These are phyloP conservation scores for Meloidogyne floridensis DNA, from an alignment of 1,140 invertebrate genomes.

Conservation along the genomic window DNA sequence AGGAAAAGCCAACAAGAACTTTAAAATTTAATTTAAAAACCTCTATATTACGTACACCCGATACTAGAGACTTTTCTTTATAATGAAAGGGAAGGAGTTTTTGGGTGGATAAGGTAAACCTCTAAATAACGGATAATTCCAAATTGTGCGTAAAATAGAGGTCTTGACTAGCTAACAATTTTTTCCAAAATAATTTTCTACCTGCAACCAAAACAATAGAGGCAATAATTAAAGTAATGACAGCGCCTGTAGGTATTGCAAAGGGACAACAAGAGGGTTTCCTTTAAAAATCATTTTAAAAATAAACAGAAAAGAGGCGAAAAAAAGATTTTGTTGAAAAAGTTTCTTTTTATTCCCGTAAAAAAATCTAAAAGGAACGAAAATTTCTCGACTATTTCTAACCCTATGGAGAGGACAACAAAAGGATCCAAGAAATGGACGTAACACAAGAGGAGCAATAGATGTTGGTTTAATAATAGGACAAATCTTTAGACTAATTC, in stretches of 20 bases:
- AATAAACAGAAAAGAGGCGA: neutral
- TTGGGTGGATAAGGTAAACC: neutral
- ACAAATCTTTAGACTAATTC: too few species aligned
- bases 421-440: too few species aligned
- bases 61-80: too few species aligned
- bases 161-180: neutral
- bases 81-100: neutral
- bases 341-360: neutral
- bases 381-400: too few species aligned
- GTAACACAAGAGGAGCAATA: too few species aligned
- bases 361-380: too few species aligned
- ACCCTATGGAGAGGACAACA: too few species aligned
- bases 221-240: slow-evolving; percentile 64
- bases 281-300: neutral
- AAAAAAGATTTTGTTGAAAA: slow-evolving; percentile 29
- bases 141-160: too few species aligned
- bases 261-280: slow-evolving; percentile 66
- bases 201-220: slow-evolving; percentile 57
- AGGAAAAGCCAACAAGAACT: slow-evolving; percentile 63
- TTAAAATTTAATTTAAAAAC: slow-evolving; percentile 30
- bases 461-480: too few species aligned
- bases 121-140: slow-evolving; percentile 13
- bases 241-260: slow-evolving; percentile 65
- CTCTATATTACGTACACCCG: neutral
- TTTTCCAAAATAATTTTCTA: slow-evolving; percentile 23